Base-by-base conservation (phyloP, 2,888 invertebrate species). In the Brachypalpus laphriformis region DNA sequence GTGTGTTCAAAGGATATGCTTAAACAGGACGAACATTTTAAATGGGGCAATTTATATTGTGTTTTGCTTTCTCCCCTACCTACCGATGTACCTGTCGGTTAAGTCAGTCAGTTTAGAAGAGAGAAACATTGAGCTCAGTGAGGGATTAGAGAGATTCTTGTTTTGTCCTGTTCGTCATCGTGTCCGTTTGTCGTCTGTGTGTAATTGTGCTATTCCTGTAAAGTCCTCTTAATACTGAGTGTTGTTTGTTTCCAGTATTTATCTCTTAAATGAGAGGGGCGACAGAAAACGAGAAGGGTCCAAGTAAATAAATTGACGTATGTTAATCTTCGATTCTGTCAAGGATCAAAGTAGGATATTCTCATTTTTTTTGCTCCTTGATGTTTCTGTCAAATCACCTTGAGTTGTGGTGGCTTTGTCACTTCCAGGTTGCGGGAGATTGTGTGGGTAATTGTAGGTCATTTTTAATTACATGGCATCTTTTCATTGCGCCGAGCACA, bases 31-130 rank as follows among this genome's bases (percentile, higher is more conserved):
- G 54, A 61, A 83, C 82, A 63, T 63, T 83, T 83, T 78, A 83
- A 83, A 78, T 83, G 68, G 82, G 77, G 68, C 77, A 77, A 78
- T 83, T 83, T 83, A 74, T 83, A 68, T 63, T 78, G 68, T 61
- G 59, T 37, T 59, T 57, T 37, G 40, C 37, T 37, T 66, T 72
- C 59, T n/a, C 75, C 22, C 22, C 37, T 16, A 34, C 9, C 34
- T 34, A 9, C 34, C 34, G 7, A 28, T 7, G 20, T 40, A 40
- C 3, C 34, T 42, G 6, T 22, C 14, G 14, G 11, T 68, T 40
- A n/a, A 54, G 22, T 56, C 42, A 54, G 40, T 31, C 40, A n/a
- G 56, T 28, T 57, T 28, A 25, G 20, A 16, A 66, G 66, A 54
- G 65, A 45, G 56, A 83, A 45, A 72, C 71, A 71, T 51, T 61